Conservation (phyloP, 2,888 invertebrate species). For the Phytoseiulus persimilis region DNA sequence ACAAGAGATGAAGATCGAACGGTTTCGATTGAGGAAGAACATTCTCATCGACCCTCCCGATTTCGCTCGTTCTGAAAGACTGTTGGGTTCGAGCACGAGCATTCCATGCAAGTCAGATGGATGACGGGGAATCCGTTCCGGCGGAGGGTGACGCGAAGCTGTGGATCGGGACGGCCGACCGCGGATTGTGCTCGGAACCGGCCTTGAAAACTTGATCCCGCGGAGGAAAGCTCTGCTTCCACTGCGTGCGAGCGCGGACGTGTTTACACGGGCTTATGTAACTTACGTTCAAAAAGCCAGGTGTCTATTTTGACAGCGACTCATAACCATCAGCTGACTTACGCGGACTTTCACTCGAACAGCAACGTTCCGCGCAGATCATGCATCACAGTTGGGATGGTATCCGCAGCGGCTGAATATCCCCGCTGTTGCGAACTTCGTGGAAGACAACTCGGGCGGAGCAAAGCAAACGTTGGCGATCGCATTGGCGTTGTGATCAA, state of each 20-base stretch:
- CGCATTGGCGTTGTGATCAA: not conserved
- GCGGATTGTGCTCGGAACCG: not conserved
- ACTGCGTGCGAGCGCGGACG: not conserved
- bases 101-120: too few species aligned
- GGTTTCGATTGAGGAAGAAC: too few species aligned
- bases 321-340: not conserved
- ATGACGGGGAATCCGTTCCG: too few species aligned
- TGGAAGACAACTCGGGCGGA: not conserved
- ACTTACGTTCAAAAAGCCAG: not conserved
- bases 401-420: not conserved
- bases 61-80: too few species aligned
- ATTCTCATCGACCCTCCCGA: too few species aligned
- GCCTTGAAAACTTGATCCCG: not conserved
- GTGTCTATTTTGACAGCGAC: not conserved
- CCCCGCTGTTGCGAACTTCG: not conserved
- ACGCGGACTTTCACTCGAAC: not conserved
- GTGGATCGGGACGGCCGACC: not conserved
- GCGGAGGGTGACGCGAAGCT: not conserved
- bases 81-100: too few species aligned
- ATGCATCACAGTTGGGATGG: not conserved
- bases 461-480: not conserved
- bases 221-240: not conserved
- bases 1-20: not conserved
- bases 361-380: not conserved
- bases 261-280: not conserved